These are phyloP conservation scores for Bradysia coprophila DNA, from an alignment of 1,140 invertebrate species.

Conservation along the genomic window DNA sequence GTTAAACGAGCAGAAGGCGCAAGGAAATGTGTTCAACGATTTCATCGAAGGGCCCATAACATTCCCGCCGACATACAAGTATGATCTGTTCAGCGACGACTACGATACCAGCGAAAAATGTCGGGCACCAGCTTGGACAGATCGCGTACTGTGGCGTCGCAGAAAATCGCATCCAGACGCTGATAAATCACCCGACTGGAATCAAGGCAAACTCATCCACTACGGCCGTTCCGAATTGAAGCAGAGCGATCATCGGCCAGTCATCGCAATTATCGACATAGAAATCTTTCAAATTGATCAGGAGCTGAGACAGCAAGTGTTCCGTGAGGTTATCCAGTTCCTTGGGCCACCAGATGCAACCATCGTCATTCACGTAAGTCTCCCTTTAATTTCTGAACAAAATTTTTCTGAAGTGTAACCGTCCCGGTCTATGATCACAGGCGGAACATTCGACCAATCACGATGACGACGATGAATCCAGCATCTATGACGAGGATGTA, in stretches of 20 bases:
- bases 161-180: conserved; percentile 50
- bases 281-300: conserved; percentile 65
- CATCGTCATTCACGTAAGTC: conserved; percentile 51
- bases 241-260: conserved; percentile 94
- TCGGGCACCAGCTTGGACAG: conserved; percentile 94
- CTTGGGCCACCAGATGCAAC: conserved; percentile 93
- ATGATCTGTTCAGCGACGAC: conserved; percentile 96
- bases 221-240: conserved; percentile 90
- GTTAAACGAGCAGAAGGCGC: conserved; percentile 57
- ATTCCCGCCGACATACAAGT: conserved; percentile 97
- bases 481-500: conserved; percentile 27
- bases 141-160: conserved; percentile 81
- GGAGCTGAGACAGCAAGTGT: conserved; percentile 49
- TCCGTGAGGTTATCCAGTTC: conserved; percentile 67
- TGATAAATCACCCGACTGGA: conserved; percentile 37
- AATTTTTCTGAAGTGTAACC: not conserved
- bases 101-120: conserved; percentile 99
- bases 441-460: conserved; percentile 3
- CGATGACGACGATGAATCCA: conserved; percentile 23
- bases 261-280: conserved; percentile 76
- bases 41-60: conserved; percentile 83
- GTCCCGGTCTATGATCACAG: not conserved
- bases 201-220: conserved; percentile 61
- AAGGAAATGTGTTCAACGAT: conserved; percentile 82
- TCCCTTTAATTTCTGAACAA: not conserved